phyloP scores from a whole-genome alignment of 2,113 vertebrate genomes.

The Rhagologus leucostigma region DNA sequence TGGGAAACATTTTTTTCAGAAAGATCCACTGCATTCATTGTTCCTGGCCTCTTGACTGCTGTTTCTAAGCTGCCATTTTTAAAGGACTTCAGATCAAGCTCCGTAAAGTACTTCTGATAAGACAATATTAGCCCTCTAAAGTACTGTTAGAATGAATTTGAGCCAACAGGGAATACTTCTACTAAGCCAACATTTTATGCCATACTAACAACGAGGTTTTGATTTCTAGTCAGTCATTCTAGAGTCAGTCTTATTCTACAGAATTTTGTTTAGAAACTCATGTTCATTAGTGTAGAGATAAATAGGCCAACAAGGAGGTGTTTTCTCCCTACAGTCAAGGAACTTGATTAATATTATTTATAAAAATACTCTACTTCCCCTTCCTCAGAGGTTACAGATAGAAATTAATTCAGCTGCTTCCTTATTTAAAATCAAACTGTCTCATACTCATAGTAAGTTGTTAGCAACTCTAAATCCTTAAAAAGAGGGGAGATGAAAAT shows the following conservation, averaged over 20 bases:
- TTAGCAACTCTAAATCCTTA: neutral
- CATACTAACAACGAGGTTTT: neutral
- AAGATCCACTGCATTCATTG: neutral
- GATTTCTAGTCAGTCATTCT: neutral
- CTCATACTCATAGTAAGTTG: neutral
- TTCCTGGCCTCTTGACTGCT: neutral
- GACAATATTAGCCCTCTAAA: neutral
- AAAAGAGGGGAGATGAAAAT: neutral
- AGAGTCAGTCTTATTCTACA: neutral
- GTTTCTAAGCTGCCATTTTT: neutral
- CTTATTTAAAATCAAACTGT: neutral
- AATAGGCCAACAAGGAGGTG: neutral
- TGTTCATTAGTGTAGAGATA: neutral
- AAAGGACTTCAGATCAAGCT: neutral
- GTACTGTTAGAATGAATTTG: neutral
- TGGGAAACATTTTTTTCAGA: neutral
- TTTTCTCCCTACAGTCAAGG: neutral
- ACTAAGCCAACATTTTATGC: neutral
- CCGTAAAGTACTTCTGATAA: neutral
- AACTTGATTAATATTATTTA: neutral
- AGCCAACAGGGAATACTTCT: neutral
- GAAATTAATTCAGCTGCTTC: neutral
- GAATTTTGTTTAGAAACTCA: neutral
- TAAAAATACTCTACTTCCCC: neutral
- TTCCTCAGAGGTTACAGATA: neutral